phyloP scores from a whole-genome alignment of 1,140 invertebrate species.

The Aphelinus certus region DNA sequence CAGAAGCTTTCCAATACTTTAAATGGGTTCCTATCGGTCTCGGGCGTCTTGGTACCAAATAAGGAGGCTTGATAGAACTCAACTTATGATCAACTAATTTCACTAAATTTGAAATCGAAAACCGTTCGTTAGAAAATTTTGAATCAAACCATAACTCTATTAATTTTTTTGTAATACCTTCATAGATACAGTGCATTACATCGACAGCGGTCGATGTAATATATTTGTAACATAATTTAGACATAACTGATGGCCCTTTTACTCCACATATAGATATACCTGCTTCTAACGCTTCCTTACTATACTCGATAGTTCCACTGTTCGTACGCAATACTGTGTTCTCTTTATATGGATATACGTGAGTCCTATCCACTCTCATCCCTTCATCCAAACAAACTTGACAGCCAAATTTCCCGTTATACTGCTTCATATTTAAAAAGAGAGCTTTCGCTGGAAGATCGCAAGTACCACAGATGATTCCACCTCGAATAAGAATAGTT shows the following conservation, averaged over 20 bases:
- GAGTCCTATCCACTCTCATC: not conserved
- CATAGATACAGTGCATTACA: not conserved
- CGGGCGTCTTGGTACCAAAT: constrained; percentile 20
- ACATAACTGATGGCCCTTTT: too few species aligned
- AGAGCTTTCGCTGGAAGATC: constrained; percentile 17
- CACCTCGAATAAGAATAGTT: too few species aligned
- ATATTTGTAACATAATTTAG: too few species aligned
- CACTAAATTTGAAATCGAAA: too few species aligned
- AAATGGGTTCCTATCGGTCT: constrained; percentile 21
- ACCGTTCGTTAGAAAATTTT: not conserved
- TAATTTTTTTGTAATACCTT: too few species aligned
- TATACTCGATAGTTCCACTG: not conserved
- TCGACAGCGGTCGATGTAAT: not conserved
- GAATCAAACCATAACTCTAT: too few species aligned
- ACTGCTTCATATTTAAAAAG: constrained; percentile 3
- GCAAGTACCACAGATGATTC: not conserved
- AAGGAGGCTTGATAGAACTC: constrained; percentile 16
- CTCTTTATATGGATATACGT: not conserved
- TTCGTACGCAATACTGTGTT: not conserved
- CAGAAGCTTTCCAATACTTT: constrained; percentile 30
- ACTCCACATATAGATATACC: too few species aligned
- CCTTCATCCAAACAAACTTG: not conserved
- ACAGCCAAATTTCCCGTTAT: constrained; percentile 10
- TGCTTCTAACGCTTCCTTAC: too few species aligned
- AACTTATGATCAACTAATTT: too few species aligned